phyloP scores from a whole-genome alignment of 2,113 vertebrate genomes.

The Syngnathus floridae region DNA sequence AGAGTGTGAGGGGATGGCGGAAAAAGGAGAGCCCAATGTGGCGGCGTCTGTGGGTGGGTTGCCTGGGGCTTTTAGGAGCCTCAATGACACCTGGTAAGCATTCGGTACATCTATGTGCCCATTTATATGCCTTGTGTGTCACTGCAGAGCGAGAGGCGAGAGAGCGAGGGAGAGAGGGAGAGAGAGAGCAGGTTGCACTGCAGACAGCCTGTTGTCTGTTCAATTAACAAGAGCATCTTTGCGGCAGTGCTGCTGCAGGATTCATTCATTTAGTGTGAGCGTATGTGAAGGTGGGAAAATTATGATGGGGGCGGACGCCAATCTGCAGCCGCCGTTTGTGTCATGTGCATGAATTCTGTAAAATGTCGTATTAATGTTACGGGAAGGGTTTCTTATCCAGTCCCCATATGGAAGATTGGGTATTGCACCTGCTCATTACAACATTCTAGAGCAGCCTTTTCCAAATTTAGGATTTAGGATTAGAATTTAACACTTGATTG shows the following conservation, averaged over 20 bases:
- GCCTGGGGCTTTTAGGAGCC: slow-evolving; percentile 37
- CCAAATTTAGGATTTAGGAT: not conserved
- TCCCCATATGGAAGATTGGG: not conserved
- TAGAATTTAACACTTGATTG: not conserved
- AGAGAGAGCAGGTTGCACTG: slow-evolving; percentile 33
- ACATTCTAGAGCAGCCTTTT: not conserved
- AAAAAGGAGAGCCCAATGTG: slow-evolving; percentile 25
- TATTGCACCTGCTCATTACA: not conserved
- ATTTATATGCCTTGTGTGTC: slow-evolving; percentile 45
- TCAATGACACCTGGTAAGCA: slow-evolving; percentile 54
- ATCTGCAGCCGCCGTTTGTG: not conserved
- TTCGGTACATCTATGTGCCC: slow-evolving; percentile 30
- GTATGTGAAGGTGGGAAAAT: slow-evolving; percentile 25
- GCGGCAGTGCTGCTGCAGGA: slow-evolving; percentile 36
- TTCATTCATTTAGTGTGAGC: slow-evolving; percentile 22
- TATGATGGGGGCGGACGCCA: not conserved
- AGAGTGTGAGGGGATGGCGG: slow-evolving; percentile 21
- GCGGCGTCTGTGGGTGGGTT: slow-evolving; percentile 29
- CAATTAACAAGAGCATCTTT: slow-evolving; percentile 49
- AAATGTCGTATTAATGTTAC: slow-evolving; percentile 13
- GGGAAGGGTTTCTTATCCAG: slow-evolving; percentile 9
- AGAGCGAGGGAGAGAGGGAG: not conserved
- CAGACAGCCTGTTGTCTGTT: slow-evolving; percentile 53
- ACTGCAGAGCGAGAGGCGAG: slow-evolving; percentile 39
- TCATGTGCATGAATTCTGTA: slow-evolving; percentile 5